These are phyloP conservation scores for Eleutherodactylus coqui DNA, from an alignment of 2,797 vertebrate genomes.

Conservation along the genomic window DNA sequence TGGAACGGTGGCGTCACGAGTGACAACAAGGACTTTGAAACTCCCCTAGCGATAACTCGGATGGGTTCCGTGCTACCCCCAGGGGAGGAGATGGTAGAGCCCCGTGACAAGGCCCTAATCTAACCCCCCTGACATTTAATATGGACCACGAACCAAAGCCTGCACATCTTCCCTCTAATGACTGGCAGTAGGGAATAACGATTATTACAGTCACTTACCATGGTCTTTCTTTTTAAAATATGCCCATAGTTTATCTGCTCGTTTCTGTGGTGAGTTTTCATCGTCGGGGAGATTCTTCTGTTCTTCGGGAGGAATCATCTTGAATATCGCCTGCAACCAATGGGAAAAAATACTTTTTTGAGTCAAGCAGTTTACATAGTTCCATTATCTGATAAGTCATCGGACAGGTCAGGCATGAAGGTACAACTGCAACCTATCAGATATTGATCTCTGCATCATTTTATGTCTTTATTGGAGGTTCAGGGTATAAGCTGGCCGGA, in stretches of 20 bases:
- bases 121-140: no score
- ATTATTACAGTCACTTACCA: slow-evolving; percentile 74
- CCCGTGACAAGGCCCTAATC: no score
- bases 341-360: background rate
- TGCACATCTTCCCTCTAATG: background rate
- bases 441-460: no score
- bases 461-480: no score
- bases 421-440: no score
- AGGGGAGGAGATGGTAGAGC: no score
- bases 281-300: slow-evolving; percentile 83
- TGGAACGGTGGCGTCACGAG: no score
- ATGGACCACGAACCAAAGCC: background rate
- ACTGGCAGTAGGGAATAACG: background rate
- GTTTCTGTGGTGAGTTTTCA: slow-evolving; percentile 89
- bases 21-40: no score
- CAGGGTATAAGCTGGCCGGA: no score
- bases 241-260: slow-evolving; percentile 87
- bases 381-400: background rate
- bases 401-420: no score
- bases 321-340: slow-evolving; percentile 87
- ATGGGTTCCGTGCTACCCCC: no score
- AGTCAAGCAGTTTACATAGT: background rate
- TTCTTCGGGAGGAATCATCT: slow-evolving; percentile 87
- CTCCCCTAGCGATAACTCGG: no score
- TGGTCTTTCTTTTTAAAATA: slow-evolving; percentile 89